Evolutionary conservation across 2,797 vertebrate genomes (phyloP), one percentile per base, ranked within the genome.

Genomic region (Manis javanica): DNA sequence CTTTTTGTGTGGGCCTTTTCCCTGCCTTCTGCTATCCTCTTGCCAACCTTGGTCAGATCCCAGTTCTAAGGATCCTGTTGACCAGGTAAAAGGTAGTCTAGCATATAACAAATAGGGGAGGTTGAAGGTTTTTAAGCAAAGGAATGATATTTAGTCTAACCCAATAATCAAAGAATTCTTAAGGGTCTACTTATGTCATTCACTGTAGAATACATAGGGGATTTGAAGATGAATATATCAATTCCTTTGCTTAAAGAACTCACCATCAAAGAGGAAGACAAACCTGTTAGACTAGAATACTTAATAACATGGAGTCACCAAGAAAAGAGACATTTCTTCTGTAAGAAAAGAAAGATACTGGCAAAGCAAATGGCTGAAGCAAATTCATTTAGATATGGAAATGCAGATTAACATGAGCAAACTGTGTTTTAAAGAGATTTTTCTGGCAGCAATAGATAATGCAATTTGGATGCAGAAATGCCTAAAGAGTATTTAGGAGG

Each of bases 321-420:
- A 74, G 23, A 31, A 86, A 61, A 90, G 3, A 95, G 57, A 72
- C 0, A 31, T 34, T 86, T 85, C 37, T 96, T 94, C 39, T 37
- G 1, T 23, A 90, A 84, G 69, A 55, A 83, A 90, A 95, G 74
- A 92, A 89, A 87, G 63, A 37, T 69, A 59, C n/a, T 78, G 46
- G 55, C 63, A 78, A 91, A 87, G 16, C 49, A 90, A 92, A 78
- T 88, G 31, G 69, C 37, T 53, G 18, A 68, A 74, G 51, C 66
- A 87, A 95, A 82, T 49, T 23, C 37, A 64, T 84, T 87, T 90
- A 93, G 53, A 63, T 86, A 74, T 63, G 78, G 37, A 85, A 94
- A 79, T 86, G 51, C 39, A 88, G 24, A 66, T 83, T 68, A 64
- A 93, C 12, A 37, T 29, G 72, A 95, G 68, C 14, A 91, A 96